Conservation (phyloP, 2,113 vertebrate species). For the mouse (Mus musculus) region DNA sequence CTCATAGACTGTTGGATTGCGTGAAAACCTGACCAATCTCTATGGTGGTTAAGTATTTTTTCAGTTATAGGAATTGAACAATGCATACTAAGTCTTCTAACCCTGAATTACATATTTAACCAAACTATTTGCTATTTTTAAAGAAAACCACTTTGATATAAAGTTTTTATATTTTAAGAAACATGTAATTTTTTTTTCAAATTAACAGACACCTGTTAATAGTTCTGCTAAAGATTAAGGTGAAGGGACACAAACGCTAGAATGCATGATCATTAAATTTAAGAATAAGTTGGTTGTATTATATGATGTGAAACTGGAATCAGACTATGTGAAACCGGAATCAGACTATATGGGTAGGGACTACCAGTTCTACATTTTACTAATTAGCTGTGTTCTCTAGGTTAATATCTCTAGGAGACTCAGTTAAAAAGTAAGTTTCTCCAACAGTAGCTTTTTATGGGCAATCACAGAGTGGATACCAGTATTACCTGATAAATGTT, state of each 20-base stretch:
- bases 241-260: background rate
- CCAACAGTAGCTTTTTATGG: background rate
- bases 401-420: background rate
- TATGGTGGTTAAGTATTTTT: background rate
- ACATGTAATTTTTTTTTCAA: background rate
- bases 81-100: background rate
- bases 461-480: background rate
- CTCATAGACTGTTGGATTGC: background rate
- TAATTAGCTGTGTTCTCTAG: background rate
- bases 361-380: background rate
- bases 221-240: background rate
- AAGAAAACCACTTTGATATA: background rate
- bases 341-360: background rate
- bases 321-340: background rate
- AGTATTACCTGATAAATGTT: background rate
- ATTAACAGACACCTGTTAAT: background rate
- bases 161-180: slow-evolving; percentile 45
- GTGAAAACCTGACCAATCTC: background rate
- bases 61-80: background rate
- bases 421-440: background rate
- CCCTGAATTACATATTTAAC: background rate
- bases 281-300: background rate
- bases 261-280: background rate
- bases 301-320: slow-evolving; percentile 27
- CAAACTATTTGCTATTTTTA: background rate